phyloP scores from a whole-genome alignment of 2,888 invertebrate species.

The Synergus gifuensis region DNA sequence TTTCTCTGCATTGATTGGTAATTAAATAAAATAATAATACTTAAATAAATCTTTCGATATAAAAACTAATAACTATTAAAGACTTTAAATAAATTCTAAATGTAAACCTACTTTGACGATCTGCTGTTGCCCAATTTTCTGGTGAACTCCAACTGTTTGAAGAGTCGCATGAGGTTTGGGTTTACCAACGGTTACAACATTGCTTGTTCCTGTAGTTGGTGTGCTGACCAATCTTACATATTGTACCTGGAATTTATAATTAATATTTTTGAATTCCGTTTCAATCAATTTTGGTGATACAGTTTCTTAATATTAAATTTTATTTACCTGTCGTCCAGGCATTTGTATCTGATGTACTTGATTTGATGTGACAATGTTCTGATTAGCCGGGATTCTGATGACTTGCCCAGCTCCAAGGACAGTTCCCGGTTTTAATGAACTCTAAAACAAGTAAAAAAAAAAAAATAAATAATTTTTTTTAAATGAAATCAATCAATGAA shows the following conservation, averaged over 20 bases:
- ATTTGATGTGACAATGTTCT: conserved; percentile 75
- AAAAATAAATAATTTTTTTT: conserved; percentile 4
- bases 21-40: no score
- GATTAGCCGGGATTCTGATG: conserved; percentile 79
- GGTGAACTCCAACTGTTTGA: conserved; percentile 72
- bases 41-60: neutral
- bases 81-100: neutral
- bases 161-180: conserved; percentile 70
- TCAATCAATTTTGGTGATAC: conserved; percentile 30
- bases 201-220: conserved; percentile 74
- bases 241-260: conserved; percentile 78
- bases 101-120: conserved; percentile 70
- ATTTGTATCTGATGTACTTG: conserved; percentile 87
- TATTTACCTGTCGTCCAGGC: conserved; percentile 84
- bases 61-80: neutral
- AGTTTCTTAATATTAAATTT: conserved; percentile 12
- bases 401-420: conserved; percentile 76
- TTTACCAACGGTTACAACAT: conserved; percentile 74
- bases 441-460: conserved; percentile 60
- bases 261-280: neutral
- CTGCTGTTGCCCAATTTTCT: conserved; percentile 73
- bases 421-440: conserved; percentile 75
- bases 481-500: neutral
- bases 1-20: neutral
- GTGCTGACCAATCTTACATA: conserved; percentile 86